Conservation (phyloP, 2,113 vertebrate genomes). For the Anolis sagrei region DNA sequence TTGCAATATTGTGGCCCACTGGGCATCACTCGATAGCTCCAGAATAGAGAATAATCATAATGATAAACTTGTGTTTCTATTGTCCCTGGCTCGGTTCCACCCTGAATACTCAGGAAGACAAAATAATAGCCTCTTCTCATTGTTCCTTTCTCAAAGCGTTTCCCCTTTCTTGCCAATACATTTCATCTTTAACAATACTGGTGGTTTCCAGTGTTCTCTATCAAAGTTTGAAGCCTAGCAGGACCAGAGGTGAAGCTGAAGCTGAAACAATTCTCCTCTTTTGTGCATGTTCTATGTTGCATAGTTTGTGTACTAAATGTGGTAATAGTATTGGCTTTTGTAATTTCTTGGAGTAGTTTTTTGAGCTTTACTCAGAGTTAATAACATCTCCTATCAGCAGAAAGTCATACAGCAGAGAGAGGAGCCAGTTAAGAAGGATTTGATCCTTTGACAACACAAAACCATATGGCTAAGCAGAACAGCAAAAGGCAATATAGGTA, state of each 20-base stretch:
- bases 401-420: slow-evolving; percentile 62
- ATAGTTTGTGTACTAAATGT: neutral
- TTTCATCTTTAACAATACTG: neutral
- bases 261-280: slow-evolving; percentile 2
- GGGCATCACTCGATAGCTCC: neutral
- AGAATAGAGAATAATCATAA: neutral
- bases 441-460: slow-evolving; percentile 65
- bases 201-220: neutral
- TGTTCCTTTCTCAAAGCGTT: accelerated
- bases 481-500: slow-evolving; percentile 38
- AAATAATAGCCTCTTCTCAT: neutral
- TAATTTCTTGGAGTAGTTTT: neutral
- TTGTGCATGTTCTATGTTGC: neutral
- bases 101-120: neutral
- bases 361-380: neutral
- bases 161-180: neutral
- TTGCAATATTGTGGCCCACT: slow-evolving; percentile 9
- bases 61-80: slow-evolving; percentile 3
- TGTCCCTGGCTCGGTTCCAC: neutral
- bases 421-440: slow-evolving; percentile 2
- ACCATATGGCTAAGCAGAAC: slow-evolving; percentile 66
- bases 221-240: neutral
- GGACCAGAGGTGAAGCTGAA: neutral
- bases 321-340: neutral
- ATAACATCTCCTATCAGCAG: slow-evolving; percentile 60